phyloP scores from a whole-genome alignment of 2,888 invertebrate genomes.

The Orthonevra nobilis region DNA sequence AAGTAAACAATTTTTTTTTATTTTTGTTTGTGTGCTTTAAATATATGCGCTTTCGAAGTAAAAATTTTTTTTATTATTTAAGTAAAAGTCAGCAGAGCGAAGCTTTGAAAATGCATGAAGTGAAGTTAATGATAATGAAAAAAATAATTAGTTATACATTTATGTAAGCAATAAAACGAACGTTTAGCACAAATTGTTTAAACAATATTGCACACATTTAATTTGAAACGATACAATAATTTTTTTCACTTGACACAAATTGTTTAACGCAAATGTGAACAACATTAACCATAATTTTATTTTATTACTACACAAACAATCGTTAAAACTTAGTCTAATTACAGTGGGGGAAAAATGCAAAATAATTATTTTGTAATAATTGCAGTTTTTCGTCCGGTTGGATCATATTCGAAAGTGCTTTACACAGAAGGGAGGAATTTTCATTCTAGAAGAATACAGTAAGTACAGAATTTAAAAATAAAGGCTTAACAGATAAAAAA shows the following conservation, averaged over 20 bases:
- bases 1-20: too few species aligned
- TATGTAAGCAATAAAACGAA: slow-evolving; percentile 8
- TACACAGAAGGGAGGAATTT: slow-evolving; percentile 99
- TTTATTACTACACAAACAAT: too few species aligned
- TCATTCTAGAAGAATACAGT: slow-evolving; percentile 99
- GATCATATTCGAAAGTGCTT: slow-evolving; percentile 99
- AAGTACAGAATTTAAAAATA: too few species aligned
- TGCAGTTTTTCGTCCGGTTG: slow-evolving; percentile 99
- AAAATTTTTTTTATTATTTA: slow-evolving; percentile 12
- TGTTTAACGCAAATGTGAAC: slow-evolving; percentile 4
- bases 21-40: slow-evolving; percentile 53
- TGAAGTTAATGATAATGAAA: slow-evolving; percentile 9
- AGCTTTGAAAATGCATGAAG: slow-evolving; percentile 55
- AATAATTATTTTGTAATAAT: slow-evolving; percentile 75
- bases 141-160: too few species aligned
- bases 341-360: background rate
- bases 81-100: slow-evolving; percentile 10
- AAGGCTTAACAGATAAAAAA: too few species aligned
- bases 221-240: slow-evolving; percentile 14
- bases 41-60: slow-evolving; percentile 46
- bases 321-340: background rate
- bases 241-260: slow-evolving; percentile 26
- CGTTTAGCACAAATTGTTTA: slow-evolving; percentile 42
- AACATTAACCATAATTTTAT: slow-evolving; percentile 26
- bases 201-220: slow-evolving; percentile 44